These are phyloP conservation scores for Pluvianellus socialis DNA, from an alignment of 2,113 vertebrate genomes.

Conservation along the genomic window DNA sequence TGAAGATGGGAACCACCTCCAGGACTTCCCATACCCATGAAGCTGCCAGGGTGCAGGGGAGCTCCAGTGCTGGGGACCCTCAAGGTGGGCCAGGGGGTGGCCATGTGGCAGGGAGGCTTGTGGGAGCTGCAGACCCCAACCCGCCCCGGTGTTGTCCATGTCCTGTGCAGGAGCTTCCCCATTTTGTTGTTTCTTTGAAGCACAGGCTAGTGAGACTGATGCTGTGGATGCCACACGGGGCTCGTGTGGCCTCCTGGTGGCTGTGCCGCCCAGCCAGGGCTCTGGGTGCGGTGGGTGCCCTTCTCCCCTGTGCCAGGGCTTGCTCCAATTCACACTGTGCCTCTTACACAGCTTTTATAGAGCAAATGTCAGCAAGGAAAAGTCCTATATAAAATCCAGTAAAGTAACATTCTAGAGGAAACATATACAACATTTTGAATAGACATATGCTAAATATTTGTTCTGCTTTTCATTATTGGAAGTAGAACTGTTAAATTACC, in stretches of 20 bases:
- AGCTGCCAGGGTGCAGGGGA: neutral
- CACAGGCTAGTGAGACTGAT: rapidly evolving
- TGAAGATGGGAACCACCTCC: neutral
- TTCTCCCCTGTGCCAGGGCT: neutral
- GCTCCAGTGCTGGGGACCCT: neutral
- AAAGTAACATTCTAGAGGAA: neutral
- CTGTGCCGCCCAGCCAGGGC: neutral
- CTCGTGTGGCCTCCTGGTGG: neutral
- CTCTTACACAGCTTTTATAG: neutral
- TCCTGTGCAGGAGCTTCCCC: neutral
- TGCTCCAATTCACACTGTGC: neutral
- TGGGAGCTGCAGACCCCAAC: neutral
- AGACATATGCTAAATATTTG: neutral
- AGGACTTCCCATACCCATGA: rapidly evolving
- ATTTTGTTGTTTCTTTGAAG: neutral
- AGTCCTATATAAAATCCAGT: neutral
- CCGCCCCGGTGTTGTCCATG: neutral
- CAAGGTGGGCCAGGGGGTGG: neutral
- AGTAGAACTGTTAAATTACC: neutral
- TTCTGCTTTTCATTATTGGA: neutral
- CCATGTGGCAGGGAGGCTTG: neutral
- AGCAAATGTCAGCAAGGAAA: neutral
- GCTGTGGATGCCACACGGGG: neutral
- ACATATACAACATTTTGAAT: neutral
- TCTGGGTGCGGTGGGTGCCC: neutral